A percentile compares a stretch with the other conserved stretches of the same genome.
These are phyloP conservation scores for Chiloscyllium plagiosum DNA, from an alignment of 2,113 vertebrate species.

Conservation along the genomic window DNA sequence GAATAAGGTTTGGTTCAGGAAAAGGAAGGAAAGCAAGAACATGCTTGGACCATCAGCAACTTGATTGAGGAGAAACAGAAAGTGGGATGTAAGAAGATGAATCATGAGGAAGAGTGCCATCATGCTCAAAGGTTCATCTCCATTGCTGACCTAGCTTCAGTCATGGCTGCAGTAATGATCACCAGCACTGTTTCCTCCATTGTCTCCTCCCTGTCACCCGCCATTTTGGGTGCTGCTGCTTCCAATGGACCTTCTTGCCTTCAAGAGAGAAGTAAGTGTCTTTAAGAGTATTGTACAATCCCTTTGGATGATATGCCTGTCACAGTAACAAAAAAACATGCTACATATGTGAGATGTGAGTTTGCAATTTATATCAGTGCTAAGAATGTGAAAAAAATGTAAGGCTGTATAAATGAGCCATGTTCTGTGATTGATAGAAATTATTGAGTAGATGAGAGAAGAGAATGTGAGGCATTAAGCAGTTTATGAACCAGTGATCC, in stretches of 20 bases:
- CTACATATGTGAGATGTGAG: too few species aligned
- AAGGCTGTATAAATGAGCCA: too few species aligned
- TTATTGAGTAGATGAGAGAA: too few species aligned
- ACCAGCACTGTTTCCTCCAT: not conserved
- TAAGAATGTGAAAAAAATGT: too few species aligned
- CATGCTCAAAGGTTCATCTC: not conserved
- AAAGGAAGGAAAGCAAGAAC: not conserved
- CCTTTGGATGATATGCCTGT: not conserved
- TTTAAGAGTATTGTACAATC: not conserved
- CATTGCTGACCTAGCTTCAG: too few species aligned
- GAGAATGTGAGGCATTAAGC: too few species aligned
- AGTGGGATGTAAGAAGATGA: not conserved
- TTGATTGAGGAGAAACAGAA: not conserved
- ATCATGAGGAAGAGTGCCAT: not conserved
- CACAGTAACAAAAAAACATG: too few species aligned
- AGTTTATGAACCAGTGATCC: too few species aligned
- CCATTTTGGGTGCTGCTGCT: not conserved
- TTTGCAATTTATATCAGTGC: too few species aligned
- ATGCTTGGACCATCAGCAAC: not conserved
- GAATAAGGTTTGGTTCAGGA: not conserved
- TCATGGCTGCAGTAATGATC: too few species aligned
- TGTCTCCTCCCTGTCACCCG: not conserved
- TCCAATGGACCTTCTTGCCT: not conserved
- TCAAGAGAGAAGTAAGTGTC: not conserved
- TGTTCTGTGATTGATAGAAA: too few species aligned